A percentile compares a stretch with the other conserved stretches of the same genome.
phyloP scores from a whole-genome alignment of 2,113 vertebrate genomes.

The Eulemur macaco region DNA sequence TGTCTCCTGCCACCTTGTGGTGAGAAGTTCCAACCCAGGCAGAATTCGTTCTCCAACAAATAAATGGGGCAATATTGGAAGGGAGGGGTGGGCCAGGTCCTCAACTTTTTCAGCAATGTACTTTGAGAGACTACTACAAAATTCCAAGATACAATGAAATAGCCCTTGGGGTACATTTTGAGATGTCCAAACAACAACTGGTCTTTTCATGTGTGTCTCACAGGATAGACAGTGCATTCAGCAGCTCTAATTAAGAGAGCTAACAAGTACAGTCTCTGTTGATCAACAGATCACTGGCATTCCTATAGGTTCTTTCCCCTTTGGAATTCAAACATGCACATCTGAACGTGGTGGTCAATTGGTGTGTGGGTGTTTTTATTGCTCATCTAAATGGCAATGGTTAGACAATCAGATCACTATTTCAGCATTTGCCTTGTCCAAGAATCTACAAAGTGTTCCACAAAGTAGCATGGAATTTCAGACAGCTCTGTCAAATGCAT shows the following conservation, averaged over 20 bases:
- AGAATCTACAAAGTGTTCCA: not conserved
- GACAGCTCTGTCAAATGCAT: conserved; percentile 45
- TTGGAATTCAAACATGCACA: not conserved
- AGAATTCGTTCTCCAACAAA: not conserved
- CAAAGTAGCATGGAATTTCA: conserved; percentile 5
- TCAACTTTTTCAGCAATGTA: not conserved
- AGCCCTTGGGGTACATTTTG: not conserved
- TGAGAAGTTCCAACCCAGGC: not conserved
- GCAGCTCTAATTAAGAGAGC: not conserved
- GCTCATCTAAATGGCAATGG: no score
- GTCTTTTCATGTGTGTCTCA: not conserved
- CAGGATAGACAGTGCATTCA: not conserved
- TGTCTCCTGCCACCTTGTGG: conserved; percentile 76
- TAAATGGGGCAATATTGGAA: not conserved
- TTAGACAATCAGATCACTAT: not conserved
- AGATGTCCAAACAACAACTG: not conserved
- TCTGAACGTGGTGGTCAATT: not conserved
- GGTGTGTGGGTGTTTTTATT: not conserved
- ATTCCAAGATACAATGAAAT: not conserved
- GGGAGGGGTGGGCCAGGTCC: not conserved
- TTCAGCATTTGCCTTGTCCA: not conserved
- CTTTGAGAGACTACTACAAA: not conserved
- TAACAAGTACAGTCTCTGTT: not conserved
- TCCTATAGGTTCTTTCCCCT: not conserved
- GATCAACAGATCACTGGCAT: not conserved